Evolutionary conservation across 2,888 invertebrate species (phyloP), one percentile per base, ranked within the genome.

Genomic region (Caenorhabditis angaria): DNA sequence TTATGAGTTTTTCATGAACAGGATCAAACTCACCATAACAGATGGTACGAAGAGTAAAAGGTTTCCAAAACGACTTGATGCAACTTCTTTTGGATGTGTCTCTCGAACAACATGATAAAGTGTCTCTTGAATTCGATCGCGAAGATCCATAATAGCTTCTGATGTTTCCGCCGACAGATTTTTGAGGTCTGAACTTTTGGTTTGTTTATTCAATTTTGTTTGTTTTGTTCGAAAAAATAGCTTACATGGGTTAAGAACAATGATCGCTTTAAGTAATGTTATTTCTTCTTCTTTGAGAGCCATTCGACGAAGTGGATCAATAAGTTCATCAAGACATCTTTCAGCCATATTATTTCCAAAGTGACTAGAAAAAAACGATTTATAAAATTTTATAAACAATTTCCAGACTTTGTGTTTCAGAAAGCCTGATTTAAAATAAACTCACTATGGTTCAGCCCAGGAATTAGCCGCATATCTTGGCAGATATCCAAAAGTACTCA

Each of bases 71-170:
- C 86, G 69, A 27, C 83, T 82, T 1, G 84, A 84, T 1, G 86
- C 85, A 0, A 87, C 86, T 69, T 86, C 86, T 67, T 86, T 87
- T 0, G 86, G 86, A 72, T 86, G 86, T n/a, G 83, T 84, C 60
- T 85, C 86, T 1, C 86, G 58, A 8, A 83, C 83, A 0, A 86
- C 86, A 61, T 86, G 85, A 61, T 85, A 85, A 18, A 85, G 61
- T 0, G 83, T 83, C 65, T 84, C 83, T 63, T 82, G 86, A 25
- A 87, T 78, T 10, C 86, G 74, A 61, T 86, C 86, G 0, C 86
- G 66, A 20, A 86, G 73, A 61, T 86, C 85, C 48, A 85, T 85
- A 18, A 86, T 81, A 8, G 81, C 80, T 54, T 86, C 86, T 8
- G 84, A 76, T 8, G 82, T 82, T 53, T 87, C 86, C 25, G 76